These are phyloP conservation scores for Aythya baeri DNA, from an alignment of 2,113 vertebrate species.

Conservation along the genomic window DNA sequence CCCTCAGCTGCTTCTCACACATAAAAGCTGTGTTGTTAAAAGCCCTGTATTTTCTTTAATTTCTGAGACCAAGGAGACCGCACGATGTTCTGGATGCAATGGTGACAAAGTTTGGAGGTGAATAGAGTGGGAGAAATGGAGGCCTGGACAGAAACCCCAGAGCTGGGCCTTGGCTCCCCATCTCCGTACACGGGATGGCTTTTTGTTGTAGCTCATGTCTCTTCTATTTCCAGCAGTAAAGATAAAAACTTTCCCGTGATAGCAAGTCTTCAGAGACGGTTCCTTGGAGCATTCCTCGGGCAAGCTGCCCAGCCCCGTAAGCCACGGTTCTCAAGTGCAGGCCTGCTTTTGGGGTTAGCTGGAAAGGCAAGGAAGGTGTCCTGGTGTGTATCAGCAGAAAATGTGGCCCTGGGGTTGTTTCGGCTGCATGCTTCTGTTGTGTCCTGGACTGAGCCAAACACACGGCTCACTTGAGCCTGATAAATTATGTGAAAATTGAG, in stretches of 20 bases:
- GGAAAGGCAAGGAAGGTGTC: neutral
- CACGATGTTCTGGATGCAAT: neutral
- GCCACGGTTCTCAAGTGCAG: accelerated
- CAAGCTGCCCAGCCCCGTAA: accelerated
- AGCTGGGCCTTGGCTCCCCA: neutral
- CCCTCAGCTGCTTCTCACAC: no score
- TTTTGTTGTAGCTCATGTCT: neutral
- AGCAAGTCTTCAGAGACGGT: accelerated
- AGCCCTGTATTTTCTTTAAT: no score
- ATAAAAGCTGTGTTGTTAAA: neutral
- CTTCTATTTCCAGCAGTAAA: neutral
- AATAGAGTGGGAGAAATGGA: neutral
- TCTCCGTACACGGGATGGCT: neutral
- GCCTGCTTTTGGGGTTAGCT: neutral
- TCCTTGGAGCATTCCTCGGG: no score
- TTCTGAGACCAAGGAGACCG: neutral
- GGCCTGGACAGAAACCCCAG: neutral
- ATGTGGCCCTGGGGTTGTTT: neutral
- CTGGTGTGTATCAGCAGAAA: neutral
- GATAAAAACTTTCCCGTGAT: neutral
- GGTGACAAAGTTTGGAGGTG: neutral
- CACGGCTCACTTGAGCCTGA: neutral
- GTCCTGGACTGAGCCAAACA: neutral
- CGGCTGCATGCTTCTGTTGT: neutral
- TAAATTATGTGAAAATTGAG: neutral